These are phyloP conservation scores for Drosophila ercepeae DNA, from an alignment of 1,140 invertebrate species.

Conservation along the genomic window DNA sequence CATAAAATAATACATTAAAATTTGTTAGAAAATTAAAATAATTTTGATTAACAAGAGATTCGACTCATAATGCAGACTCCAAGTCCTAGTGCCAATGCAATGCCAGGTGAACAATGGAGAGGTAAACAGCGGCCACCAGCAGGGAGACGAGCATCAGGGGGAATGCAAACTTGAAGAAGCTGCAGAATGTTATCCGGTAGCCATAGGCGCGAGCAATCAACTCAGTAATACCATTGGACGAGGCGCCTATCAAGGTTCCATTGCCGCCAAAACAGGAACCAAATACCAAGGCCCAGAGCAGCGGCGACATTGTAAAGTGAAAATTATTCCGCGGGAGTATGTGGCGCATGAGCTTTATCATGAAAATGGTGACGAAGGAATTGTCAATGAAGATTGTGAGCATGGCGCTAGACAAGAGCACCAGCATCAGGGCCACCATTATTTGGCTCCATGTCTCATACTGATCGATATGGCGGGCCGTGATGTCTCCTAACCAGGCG, in stretches of 20 bases:
- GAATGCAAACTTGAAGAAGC: slow-evolving; percentile 87
- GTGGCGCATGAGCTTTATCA: slow-evolving; percentile 88
- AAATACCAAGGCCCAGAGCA: slow-evolving; percentile 90
- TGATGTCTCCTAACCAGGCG: slow-evolving; percentile 87
- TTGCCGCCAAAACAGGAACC: slow-evolving; percentile 92
- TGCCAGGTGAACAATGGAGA: slow-evolving; percentile 87
- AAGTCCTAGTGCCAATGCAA: slow-evolving; percentile 85
- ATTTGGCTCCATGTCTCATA: slow-evolving; percentile 85
- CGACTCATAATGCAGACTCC: too few relatives aligned
- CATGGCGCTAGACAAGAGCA: slow-evolving; percentile 90
- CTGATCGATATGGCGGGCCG: slow-evolving; percentile 67
- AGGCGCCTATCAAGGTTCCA: slow-evolving; percentile 91
- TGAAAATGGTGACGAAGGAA: slow-evolving; percentile 91
- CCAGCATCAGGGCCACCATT: slow-evolving; percentile 87
- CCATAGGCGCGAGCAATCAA: slow-evolving; percentile 92
- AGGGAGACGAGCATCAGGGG: slow-evolving; percentile 89
- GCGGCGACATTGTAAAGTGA: slow-evolving; percentile 87
- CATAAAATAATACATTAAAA: too few relatives aligned
- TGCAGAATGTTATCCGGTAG: slow-evolving; percentile 88
- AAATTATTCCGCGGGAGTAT: slow-evolving; percentile 85
- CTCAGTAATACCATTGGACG: slow-evolving; percentile 91
- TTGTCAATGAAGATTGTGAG: slow-evolving; percentile 91
- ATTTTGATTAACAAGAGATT: not conserved
- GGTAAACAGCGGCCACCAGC: slow-evolving; percentile 86
- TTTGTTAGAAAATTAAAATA: not conserved